phyloP scores from a whole-genome alignment of 2,113 vertebrate species.

The Melanerpes aurifrons region DNA sequence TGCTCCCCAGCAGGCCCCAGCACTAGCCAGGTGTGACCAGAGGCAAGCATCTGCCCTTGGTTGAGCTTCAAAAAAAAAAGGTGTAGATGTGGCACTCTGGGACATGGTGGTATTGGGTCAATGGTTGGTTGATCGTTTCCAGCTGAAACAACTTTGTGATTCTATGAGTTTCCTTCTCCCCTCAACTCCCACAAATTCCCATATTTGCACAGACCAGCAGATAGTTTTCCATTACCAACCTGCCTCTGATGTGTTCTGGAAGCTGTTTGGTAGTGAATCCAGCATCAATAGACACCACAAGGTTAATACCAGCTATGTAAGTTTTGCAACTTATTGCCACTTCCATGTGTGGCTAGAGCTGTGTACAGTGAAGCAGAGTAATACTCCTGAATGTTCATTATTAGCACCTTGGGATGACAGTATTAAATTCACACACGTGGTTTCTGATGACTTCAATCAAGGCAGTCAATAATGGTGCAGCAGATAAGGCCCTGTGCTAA shows the following conservation, averaged over 20 bases:
- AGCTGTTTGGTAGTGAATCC: background rate
- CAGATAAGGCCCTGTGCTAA: background rate
- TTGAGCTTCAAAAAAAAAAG: too few relatives aligned
- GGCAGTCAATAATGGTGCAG: background rate
- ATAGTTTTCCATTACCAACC: background rate
- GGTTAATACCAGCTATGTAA: background rate
- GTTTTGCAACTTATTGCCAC: background rate
- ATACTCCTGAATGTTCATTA: background rate
- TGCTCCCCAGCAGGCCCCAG: background rate
- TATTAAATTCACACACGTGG: background rate
- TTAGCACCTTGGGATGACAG: background rate
- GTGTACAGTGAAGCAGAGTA: background rate
- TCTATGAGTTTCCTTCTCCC: background rate
- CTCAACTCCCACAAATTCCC: background rate
- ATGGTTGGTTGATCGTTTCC: too few relatives aligned
- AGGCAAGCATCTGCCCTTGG: too few relatives aligned
- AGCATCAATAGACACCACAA: background rate
- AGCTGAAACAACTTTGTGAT: too few relatives aligned
- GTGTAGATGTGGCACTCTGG: too few relatives aligned
- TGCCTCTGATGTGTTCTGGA: background rate
- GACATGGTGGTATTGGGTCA: too few relatives aligned
- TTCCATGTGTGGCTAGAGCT: background rate
- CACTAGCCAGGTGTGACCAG: fast-evolving
- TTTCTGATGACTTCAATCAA: background rate
- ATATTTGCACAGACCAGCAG: background rate